A percentile compares a stretch with the other conserved stretches of the same genome.
phyloP scores from a whole-genome alignment of 2,113 vertebrate species.

The Ondatra zibethicus region DNA sequence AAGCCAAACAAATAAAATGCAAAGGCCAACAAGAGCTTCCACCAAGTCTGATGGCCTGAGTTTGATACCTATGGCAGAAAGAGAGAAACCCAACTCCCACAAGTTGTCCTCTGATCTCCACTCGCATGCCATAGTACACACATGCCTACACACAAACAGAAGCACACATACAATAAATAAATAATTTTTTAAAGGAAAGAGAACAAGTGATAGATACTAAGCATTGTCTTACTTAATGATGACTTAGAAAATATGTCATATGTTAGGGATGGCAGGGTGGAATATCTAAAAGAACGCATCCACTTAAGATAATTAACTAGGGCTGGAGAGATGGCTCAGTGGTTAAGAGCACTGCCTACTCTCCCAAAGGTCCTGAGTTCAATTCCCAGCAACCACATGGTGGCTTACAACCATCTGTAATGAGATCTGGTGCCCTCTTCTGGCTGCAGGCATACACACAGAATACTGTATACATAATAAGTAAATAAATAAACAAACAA shows the following conservation, averaged over 20 bases:
- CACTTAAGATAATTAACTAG: conserved; percentile 12
- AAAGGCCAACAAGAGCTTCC: not conserved
- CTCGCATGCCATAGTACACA: not conserved
- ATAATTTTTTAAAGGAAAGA: not conserved
- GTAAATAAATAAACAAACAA: too few species aligned
- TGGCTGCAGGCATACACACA: too few species aligned
- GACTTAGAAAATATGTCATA: not conserved
- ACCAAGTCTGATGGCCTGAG: not conserved
- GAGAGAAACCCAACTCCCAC: not conserved
- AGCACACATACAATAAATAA: not conserved
- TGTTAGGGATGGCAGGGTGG: not conserved
- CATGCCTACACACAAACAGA: not conserved
- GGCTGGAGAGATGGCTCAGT: too few species aligned
- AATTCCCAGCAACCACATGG: too few species aligned
- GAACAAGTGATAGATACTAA: not conserved
- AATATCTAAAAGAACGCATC: not conserved
- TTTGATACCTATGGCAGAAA: not conserved
- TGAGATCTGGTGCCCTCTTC: too few species aligned
- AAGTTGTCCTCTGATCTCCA: not conserved
- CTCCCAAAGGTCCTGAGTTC: too few species aligned
- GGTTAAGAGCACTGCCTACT: too few species aligned
- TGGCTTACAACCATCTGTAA: too few species aligned
- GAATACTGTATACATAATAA: too few species aligned
- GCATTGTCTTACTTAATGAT: conserved; percentile 1
- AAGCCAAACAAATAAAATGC: conserved; percentile 23